Evolutionary conservation across 1,140 invertebrate genomes (phyloP), one percentile per base, ranked within the genome.

Genomic region (Trinorchestia longiramus): DNA sequence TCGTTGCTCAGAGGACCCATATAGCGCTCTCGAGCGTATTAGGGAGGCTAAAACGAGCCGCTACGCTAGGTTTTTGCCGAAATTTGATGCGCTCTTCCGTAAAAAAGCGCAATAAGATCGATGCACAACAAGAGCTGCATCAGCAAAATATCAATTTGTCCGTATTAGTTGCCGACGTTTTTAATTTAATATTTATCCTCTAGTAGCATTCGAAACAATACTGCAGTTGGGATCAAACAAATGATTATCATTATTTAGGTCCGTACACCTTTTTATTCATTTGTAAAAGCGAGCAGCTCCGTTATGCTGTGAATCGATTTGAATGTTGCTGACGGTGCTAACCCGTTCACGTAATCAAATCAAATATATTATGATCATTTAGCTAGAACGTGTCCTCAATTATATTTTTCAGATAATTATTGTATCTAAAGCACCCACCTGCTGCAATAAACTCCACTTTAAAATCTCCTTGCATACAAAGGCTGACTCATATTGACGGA

Each of bases 1-100:
- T 90, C 41, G 88, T 90, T 43, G n/a, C 88, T 41, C 43, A 41
- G 88, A 41, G 88, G 43, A 17, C 28, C 88, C 88, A 43, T 90
- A 43, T 15, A 90, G 88, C 88, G 88, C 88, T 90, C 41, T 36
- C 88, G 88, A 90, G 88, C 88, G 43, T 90, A 90, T 90, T 90
- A 90, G 88, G 62, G 62, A 77, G 62, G 28, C 62, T 77, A 77
- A 77, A 77, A 90, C 88, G 88, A 41, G n/a, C 88, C 28, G 88
- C 88, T 41, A 36, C 43, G 88, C 43, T 42, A 36, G 28, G 41
- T 90, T 90, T 42, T 90, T 90, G 88, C 88, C 8, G 88, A 90
- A 90, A 90, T 90, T 90, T 90, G n/a, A 90, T 90, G 88, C 88
- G n/a, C 11, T 90, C 88, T 90, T 90, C 36, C n/a, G 88, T 15